Evolutionary conservation across 2,113 vertebrate genomes (phyloP), one percentile per base, ranked within the genome.

Genomic region (Odocoileus hemionus): DNA sequence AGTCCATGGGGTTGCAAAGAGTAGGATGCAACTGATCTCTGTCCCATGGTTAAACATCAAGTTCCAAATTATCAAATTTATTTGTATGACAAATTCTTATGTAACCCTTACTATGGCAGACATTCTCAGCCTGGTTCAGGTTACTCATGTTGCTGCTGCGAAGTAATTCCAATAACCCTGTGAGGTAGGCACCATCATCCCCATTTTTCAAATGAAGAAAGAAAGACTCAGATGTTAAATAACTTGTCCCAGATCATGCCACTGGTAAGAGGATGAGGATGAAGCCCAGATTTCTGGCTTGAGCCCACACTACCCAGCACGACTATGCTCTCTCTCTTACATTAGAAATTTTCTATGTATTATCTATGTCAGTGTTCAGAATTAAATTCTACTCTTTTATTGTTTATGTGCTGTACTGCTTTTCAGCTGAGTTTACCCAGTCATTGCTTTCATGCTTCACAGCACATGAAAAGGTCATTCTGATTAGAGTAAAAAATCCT

Each of bases 401-500:
- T 97, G 30, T 91, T 88, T 80, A 92, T 96, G 52, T 60, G 52
- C 47, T 91, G 15, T 74, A 80, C 94, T 96, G 60, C 82, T 95
- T 96, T 93, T 94, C 88, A 70, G 61, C 74, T 70, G 74, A 85
- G 60, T 93, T 92, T 96, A 83, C 47, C 95, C 67, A 76, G 96
- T 93, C 92, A 90, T 36, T 76, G 97, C 78, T 84, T 97, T 97
- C 91, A 95, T 88, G 89, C 97, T 95, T 97, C 89, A 80, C 70
- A 91, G 78, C 88, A 84, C 70, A 90, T 93, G 47, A 93, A 86
- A 96, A 82, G 25, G 92, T 92, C 58, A 84, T 94, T 92, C 64
- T 93, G 95, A 95, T 78, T 82, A 12, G 19, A 85, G 80, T 83
- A 74, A 95, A 92, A 97, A 97, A 91, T 33, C 50, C 55, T 86